A percentile compares a stretch with the other conserved stretches of the same genome.
Evolutionary conservation across 2,113 vertebrate genomes (phyloP).

Genomic region (Cyprinodon brontotheroides): DNA sequence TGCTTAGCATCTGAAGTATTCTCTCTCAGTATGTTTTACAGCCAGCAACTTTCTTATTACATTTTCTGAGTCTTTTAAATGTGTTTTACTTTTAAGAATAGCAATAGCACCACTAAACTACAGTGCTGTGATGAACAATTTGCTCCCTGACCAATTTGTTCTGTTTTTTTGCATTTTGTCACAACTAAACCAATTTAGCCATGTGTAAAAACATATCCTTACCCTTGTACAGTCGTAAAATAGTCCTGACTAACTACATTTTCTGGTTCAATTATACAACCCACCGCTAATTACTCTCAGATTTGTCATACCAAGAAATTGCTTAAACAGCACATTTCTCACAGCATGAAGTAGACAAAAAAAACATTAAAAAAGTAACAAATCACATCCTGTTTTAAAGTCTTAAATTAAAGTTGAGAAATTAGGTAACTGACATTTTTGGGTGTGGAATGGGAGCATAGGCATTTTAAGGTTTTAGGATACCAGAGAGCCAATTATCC

Average conservation of each 20-base stretch:
- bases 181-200: background rate
- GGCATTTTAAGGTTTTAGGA: background rate
- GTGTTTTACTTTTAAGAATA: background rate
- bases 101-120: conserved; percentile 1
- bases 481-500: background rate
- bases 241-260: too few species aligned
- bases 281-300: too few species aligned
- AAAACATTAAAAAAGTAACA: too few species aligned
- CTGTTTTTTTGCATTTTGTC: background rate
- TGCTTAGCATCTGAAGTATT: conserved; percentile 35
- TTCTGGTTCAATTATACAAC: too few species aligned
- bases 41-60: conserved; percentile 15
- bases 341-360: too few species aligned
- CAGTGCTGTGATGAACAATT: background rate
- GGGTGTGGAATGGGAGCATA: background rate
- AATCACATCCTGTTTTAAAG: too few species aligned
- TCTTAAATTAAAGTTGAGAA: too few species aligned
- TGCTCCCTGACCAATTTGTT: background rate
- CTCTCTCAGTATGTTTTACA: conserved; percentile 16
- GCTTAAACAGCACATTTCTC: too few species aligned
- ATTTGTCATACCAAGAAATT: too few species aligned
- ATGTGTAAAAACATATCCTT: too few species aligned
- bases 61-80: conserved; percentile 5
- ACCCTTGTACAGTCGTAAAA: too few species aligned
- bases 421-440: too few species aligned